phyloP scores from a whole-genome alignment of 1,140 invertebrate genomes.

The Ectropis grisescens region DNA sequence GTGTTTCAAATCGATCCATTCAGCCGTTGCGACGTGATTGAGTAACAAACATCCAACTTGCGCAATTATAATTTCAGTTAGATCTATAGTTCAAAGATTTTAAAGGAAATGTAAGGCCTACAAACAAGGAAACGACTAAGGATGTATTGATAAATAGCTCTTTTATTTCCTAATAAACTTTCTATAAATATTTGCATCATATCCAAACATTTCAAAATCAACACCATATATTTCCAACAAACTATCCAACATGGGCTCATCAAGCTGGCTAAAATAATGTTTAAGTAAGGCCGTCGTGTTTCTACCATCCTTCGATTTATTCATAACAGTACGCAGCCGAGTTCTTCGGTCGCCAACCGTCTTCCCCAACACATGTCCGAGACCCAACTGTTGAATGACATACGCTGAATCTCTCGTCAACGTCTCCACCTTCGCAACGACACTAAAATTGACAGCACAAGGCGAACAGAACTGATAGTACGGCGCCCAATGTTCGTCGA shows the following conservation, averaged over 20 bases:
- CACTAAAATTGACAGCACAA: conserved; percentile 77
- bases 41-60: no score
- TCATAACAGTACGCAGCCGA: conserved; percentile 64
- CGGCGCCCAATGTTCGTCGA: conserved; percentile 83
- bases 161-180: conserved; percentile 64
- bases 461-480: conserved; percentile 82
- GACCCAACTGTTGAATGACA: conserved; percentile 73
- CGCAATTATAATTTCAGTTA: no score
- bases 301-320: conserved; percentile 65
- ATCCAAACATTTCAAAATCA: conserved; percentile 81
- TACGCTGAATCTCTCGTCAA: conserved; percentile 77
- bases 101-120: no score
- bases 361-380: conserved; percentile 70
- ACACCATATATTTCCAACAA: conserved; percentile 79
- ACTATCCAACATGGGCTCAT: conserved; percentile 71
- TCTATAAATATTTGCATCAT: conserved; percentile 71
- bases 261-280: conserved; percentile 76
- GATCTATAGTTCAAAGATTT: no score
- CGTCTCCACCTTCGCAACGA: conserved; percentile 79
- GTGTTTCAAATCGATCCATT: no score
- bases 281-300: conserved; percentile 69
- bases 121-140: no score
- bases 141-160: no score
- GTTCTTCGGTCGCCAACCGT: conserved; percentile 65
- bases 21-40: no score